Base-by-base conservation (phyloP, 2,888 invertebrate species). In the Pseudoips prasinana region DNA sequence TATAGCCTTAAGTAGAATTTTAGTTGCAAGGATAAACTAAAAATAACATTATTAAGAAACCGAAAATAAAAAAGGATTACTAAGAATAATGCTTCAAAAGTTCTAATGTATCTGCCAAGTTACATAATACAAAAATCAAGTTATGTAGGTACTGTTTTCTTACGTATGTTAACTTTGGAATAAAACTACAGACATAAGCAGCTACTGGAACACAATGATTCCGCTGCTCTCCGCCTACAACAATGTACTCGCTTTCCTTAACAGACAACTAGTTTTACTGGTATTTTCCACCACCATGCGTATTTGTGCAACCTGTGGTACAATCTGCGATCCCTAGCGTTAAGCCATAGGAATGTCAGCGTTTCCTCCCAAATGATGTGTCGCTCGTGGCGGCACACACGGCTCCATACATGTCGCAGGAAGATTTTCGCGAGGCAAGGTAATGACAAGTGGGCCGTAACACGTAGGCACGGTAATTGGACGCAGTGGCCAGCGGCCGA, bases 391-490 rank as follows among this genome's bases (percentile, higher is more conserved):
- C 38, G 14, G 39, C 35, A 51, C 54, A 54, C 53, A 50, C 50
- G 55, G 47, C 53, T 45, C 69, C 70, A 64, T 67, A 66, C 63
- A 66, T 62, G 71, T 66, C 70, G 63, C 66, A 70, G 73, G 75
- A 75, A 75, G 73, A 80, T 82, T 82, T 81, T 80, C 71, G 83
- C 83, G 66, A 72, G 58, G 67, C 65, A 64, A 66, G 66, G 71
- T 77, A 80, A 74, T 73, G 78, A 77, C 76, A 79, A 84, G 86
- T 83, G 84, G 86, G 84, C 71, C 62, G 80, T 67, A 61, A 70
- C 80, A 83, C 73, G 85, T 84, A 84, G 85, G 82, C 85, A 85
- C 73, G 83, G 72, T 86, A 85, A 87, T 87, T 87, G 85, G 74
- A 60, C 78, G 64, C 76, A 78, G 77, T 82, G 84, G 78, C 78